These are phyloP conservation scores for Poecilus cupreus DNA, from an alignment of 2,888 invertebrate genomes.

Conservation along the genomic window DNA sequence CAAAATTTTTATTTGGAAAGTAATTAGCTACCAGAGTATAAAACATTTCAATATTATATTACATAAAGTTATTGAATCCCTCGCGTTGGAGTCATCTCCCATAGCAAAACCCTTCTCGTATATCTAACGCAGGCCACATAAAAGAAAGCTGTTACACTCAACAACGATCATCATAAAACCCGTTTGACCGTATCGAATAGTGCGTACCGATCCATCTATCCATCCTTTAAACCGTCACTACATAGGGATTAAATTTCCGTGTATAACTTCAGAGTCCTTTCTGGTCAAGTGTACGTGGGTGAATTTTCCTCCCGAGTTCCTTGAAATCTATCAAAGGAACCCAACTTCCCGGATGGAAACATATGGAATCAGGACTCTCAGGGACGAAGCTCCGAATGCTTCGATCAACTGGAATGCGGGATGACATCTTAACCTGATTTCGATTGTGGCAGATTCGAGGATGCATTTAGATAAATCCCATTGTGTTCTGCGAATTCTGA, in stretches of 20 bases:
- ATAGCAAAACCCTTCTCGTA: background rate
- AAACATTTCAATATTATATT: background rate
- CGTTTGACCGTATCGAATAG: constrained; percentile 16
- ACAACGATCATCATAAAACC: constrained; percentile 35
- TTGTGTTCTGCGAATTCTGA: background rate
- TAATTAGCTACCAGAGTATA: background rate
- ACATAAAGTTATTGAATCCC: background rate
- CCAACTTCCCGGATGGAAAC: constrained; percentile 9
- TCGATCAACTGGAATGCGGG: background rate
- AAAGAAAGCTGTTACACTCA: constrained; percentile 24
- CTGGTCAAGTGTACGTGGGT: background rate
- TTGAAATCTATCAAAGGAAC: constrained; percentile 4
- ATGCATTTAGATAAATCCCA: background rate
- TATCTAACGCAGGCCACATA: background rate
- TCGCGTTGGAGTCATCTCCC: background rate
- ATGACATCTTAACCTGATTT: constrained; percentile 10
- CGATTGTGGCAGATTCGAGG: background rate
- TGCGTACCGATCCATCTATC: background rate
- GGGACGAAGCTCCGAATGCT: too few species aligned
- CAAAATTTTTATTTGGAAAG: too few species aligned
- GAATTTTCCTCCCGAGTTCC: constrained; percentile 9
- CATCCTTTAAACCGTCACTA: background rate
- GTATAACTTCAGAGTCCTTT: background rate
- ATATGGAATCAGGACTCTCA: background rate
- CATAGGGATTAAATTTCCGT: background rate